phyloP scores from a whole-genome alignment of 2,113 vertebrate genomes.

The Ailuropoda melanoleuca region DNA sequence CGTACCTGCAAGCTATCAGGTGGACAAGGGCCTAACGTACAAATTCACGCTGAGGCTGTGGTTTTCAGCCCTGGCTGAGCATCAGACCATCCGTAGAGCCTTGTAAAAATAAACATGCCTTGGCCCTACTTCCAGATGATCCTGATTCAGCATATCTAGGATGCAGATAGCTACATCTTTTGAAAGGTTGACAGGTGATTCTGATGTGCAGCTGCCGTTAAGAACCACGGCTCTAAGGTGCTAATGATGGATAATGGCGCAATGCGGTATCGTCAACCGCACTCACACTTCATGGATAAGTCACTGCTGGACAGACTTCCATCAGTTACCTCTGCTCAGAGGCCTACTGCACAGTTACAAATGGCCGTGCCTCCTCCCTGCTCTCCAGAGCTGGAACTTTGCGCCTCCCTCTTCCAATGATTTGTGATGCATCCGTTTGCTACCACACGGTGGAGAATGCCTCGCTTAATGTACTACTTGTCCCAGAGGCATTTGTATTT shows the following conservation, averaged over 20 bases:
- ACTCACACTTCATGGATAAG: neutral
- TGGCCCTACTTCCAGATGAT: neutral
- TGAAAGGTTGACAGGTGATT: neutral
- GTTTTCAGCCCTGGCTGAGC: neutral
- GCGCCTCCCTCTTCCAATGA: fast-evolving
- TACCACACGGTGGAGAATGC: neutral
- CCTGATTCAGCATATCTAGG: neutral
- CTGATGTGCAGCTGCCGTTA: neutral
- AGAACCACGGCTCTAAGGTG: neutral
- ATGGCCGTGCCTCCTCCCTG: neutral
- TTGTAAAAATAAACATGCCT: neutral
- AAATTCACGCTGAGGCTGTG: neutral
- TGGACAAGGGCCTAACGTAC: neutral
- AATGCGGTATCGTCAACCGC: fast-evolving
- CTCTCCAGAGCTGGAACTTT: neutral
- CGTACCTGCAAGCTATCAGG: neutral
- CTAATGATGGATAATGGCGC: neutral
- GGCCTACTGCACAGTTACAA: neutral
- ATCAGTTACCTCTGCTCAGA: neutral
- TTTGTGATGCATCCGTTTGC: neutral
- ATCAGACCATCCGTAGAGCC: neutral
- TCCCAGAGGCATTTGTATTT: constrained; percentile 4
- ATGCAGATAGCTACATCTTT: neutral
- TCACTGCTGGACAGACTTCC: neutral
- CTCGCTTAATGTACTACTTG: neutral